A percentile compares a stretch with the other conserved stretches of the same genome.
These are phyloP conservation scores for Microcaecilia unicolor DNA, from an alignment of 2,797 vertebrate genomes.

Conservation along the genomic window DNA sequence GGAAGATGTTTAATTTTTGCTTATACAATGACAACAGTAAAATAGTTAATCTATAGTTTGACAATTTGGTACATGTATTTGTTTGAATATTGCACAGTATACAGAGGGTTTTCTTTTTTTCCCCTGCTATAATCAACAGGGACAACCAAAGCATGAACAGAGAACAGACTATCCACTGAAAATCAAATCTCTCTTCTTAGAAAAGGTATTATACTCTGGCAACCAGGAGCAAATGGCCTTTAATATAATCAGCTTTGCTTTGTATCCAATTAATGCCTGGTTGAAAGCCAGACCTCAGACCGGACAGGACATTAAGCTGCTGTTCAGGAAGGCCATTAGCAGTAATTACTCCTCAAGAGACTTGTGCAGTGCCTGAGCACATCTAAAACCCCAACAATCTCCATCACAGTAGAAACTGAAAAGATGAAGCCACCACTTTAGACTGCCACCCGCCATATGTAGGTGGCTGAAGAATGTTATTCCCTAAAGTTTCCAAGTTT, in stretches of 20 bases:
- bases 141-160: slow-evolving; percentile 9
- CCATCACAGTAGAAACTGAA: not conserved
- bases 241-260: slow-evolving; percentile 86
- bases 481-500: too few species aligned
- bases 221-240: slow-evolving; percentile 74
- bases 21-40: too few species aligned
- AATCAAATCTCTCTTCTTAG: slow-evolving; percentile 46
- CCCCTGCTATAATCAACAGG: too few species aligned
- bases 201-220: slow-evolving; percentile 60
- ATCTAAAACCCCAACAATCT: not conserved
- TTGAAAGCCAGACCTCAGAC: slow-evolving; percentile 64
- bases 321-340: slow-evolving; percentile 73
- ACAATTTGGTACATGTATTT: too few species aligned
- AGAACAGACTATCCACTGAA: slow-evolving; percentile 19
- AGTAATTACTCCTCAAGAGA: slow-evolving; percentile 80
- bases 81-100: too few species aligned
- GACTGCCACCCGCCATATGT: too few species aligned
- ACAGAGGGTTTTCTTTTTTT: too few species aligned
- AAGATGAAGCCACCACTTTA: too few species aligned
- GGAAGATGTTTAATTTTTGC: too few species aligned
- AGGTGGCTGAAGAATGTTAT: too few species aligned
- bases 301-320: slow-evolving; percentile 73
- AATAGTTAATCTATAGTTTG: too few species aligned
- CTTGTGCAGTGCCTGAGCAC: slow-evolving; percentile 31
- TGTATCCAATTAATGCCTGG: slow-evolving; percentile 80